Evolutionary conservation across 1,140 invertebrate genomes (phyloP), one percentile per base, ranked within the genome.

Genomic region (Cataglyphis hispanica): DNA sequence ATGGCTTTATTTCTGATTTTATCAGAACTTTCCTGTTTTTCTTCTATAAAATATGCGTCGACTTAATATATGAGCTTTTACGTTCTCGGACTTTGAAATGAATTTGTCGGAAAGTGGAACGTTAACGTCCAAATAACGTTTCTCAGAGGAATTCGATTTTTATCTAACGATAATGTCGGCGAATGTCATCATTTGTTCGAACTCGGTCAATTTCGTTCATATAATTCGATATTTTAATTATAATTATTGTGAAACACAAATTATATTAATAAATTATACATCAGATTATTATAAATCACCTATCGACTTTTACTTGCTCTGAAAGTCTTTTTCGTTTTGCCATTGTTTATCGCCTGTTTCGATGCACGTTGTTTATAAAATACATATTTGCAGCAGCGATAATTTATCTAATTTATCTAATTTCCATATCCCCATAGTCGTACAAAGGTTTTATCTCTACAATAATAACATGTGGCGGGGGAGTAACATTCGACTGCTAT

Each of bases 1-100:
- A 84, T 83, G 34, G 60, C 69, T 75, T 40, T 84, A 64, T 84
- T 75, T 40, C n/a, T 31, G 70, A 76, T 72, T 86, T 86, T 72
- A 83, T 86, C 77, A 27, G 34, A 25, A 8, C 16, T 67, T 63
- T 60, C 63, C 13, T 37, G 53, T 40, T 40, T 37, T 66, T 43
- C 46, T 60, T 74, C 25, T 74, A 56, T 53, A 22, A 80, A 66
- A 7, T 5, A 22, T 19, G 8, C 76, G 43, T 13, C n/a, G 27
- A 53, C 43, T 56, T 80, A 25, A 50, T 43, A 67, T 22, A 31
- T 80, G 43, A 53, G 63, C 25, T 31, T 25, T 0, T 37, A 37
- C n/a, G 37, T 50, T 67, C 43, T 27, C 31, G 16, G 3, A 69
- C 22, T 69, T 27, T 13, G 37, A 53, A 43, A 53, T 67, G 31